Evolutionary conservation across 1,140 invertebrate genomes (phyloP), one percentile per base, ranked within the genome.

Genomic region (Trypoxylus dichotomus): DNA sequence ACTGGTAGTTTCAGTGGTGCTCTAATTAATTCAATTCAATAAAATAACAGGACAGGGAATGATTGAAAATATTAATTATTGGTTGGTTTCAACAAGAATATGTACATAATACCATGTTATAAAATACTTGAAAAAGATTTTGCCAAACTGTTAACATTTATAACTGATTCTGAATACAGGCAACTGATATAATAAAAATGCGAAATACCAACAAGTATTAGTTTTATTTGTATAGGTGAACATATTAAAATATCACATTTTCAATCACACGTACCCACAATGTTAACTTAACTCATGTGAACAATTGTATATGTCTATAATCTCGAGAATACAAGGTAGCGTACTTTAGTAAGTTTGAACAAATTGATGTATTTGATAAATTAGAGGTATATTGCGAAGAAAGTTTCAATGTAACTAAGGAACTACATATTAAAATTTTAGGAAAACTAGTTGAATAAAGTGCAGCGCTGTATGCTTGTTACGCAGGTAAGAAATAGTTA

Each of bases 131-230:
- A 78, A 68, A 74, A 75, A 77, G 72, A 79, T 77, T 80, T 74
- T 80, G 77, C 77, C 75, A 80, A 80, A 80, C 79, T 78, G 77
- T 79, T 80, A 77, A 80, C 79, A 80, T 80, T 80, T 80, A 80
- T 80, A 80, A 78, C 73, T 42, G 76, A 80, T 76, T 63, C 72
- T 75, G 75, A 80, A 78, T 54, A 76, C 74, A 80, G 75, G 76
- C 78, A 77, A 79, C 79, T 77, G 72, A 74, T 43, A 74, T 41
- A 74, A 74, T 74, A 74, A 74, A 74, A 74, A 29, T 41, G 41
- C 72, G 76, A 79, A 78, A 60, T 78, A 63, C 77, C 77, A 75
- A 77, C 77, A 63, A 3, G 75, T 37, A 11, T 2, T 78, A 43
- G 72, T 74, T 74, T 74, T 68, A 68, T 68, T 68, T 29, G 21